A percentile compares a stretch with the other conserved stretches of the same genome.
Evolutionary conservation across 2,113 vertebrate genomes (phyloP).

Genomic region (Ophiodon elongatus): DNA sequence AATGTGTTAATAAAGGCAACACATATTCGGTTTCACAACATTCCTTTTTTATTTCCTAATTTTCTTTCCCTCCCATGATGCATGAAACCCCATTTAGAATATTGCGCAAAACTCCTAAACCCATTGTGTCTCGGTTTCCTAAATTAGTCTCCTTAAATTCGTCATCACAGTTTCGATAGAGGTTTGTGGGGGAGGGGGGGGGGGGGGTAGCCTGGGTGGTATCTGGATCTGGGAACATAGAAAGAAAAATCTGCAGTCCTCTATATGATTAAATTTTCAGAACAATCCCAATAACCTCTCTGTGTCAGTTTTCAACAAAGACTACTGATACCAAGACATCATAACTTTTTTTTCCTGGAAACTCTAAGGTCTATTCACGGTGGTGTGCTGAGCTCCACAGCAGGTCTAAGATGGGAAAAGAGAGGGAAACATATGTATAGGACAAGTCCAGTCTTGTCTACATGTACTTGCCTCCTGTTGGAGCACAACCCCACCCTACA

Average conservation of each 20-base stretch:
- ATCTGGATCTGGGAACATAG: background rate
- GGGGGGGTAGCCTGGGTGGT: slow-evolving; percentile 11
- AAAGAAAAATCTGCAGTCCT: background rate
- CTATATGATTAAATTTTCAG: background rate
- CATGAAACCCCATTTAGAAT: background rate
- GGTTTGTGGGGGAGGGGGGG: background rate
- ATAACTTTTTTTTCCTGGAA: background rate
- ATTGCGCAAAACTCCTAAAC: slow-evolving; percentile 34
- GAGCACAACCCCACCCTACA: slow-evolving; percentile 55
- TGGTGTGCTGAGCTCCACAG: background rate
- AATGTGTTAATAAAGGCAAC: background rate
- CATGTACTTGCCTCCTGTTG: slow-evolving; percentile 30
- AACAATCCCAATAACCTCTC: background rate
- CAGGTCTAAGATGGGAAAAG: slow-evolving; percentile 23
- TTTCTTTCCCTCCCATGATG: slow-evolving; percentile 23
- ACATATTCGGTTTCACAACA: slow-evolving; percentile 16
- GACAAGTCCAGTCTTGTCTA: slow-evolving; percentile 77
- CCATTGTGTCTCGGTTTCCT: slow-evolving; percentile 16
- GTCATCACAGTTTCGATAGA: slow-evolving; percentile 66
- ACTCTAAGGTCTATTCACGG: background rate
- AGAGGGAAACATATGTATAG: slow-evolving; percentile 20
- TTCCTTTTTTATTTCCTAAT: slow-evolving; percentile 20
- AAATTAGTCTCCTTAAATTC: slow-evolving; percentile 7
- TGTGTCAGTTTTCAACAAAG: background rate
- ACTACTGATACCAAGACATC: background rate